These are phyloP conservation scores for Sicus ferrugineus DNA, from an alignment of 2,888 invertebrate genomes.

Conservation along the genomic window DNA sequence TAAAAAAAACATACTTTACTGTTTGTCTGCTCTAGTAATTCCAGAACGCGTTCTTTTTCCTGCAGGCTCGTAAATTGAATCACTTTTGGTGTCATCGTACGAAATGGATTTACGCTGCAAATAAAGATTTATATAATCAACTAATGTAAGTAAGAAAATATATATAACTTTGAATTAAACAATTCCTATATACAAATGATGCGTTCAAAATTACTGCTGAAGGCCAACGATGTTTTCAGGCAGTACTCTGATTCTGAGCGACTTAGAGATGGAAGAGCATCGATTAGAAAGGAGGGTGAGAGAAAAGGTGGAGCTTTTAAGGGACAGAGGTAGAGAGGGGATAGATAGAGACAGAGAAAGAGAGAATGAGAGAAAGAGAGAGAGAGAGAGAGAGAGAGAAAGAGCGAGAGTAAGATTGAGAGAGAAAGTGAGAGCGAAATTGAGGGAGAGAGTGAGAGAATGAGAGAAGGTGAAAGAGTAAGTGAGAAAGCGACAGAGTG, in stretches of 20 bases:
- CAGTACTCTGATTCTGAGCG: background rate
- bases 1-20: background rate
- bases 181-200: background rate
- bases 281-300: too few species aligned
- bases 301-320: too few species aligned
- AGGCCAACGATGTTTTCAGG: background rate
- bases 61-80: conserved; percentile 52
- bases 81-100: conserved; percentile 43
- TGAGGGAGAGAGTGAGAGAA: too few species aligned
- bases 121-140: background rate
- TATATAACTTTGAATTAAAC: background rate
- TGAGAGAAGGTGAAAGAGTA: too few species aligned
- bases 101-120: conserved; percentile 39
- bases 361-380: too few species aligned
- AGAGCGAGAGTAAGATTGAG: too few species aligned
- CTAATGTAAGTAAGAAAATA: background rate
- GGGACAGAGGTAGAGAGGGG: too few species aligned
- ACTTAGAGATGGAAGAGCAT: too few species aligned
- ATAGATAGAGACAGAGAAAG: too few species aligned
- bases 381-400: too few species aligned
- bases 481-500: too few species aligned
- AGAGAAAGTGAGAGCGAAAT: too few species aligned
- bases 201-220: background rate
- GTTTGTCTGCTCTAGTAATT: conserved; percentile 43
- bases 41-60: conserved; percentile 53